Base-by-base conservation (phyloP, 1,140 invertebrate genomes). In the Arctopsyche grandis region DNA sequence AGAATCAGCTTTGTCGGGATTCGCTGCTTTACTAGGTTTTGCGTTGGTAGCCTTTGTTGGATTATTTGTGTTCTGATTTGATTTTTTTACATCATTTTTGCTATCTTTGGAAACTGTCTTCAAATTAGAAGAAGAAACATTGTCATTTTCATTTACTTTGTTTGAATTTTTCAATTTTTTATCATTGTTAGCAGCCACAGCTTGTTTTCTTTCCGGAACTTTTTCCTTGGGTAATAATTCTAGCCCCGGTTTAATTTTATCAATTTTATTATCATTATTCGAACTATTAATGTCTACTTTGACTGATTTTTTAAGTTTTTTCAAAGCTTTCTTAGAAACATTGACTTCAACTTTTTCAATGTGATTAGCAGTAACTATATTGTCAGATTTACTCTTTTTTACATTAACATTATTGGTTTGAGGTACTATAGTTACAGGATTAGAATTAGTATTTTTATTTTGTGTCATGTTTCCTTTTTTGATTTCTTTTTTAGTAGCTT, bases 291-390 rank as follows among this genome's bases (percentile, higher is more conserved):
- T 38, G 19, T 71, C 69, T 0, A n/a, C 38, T 46, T 71, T 71
- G 12, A 52, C 69, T 19, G 46, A 22, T 16, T 38, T 75, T 56
- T 24, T 58, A 22, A 38, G 52, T 58, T 52, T 56, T 75, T 58
- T 75, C 21, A 56, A 56, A 26, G 0, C 14, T 12, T 75, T 75
- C 12, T 56, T 75, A 5, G 71, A 75, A 29, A 38, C 9, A 26
- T 48, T 75, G 14, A 24, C 56, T 56, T 75, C 21, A 16, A 56
- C 16, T 19, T 26, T 26, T 21, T 69, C 24, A 26, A 19, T 69
- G 14, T n/a, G 5, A 21, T 58, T 58, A 5, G 1, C 14, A 58
- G 5, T 26, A 26, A 26, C 66, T 24, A 66, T 21, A 29, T 22
- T 24, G 4, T 46, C 46, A 56, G 16, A 16, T 26, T 24, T 56